Conservation (phyloP, 1,140 invertebrate species). For the Euborellia annulipes region DNA sequence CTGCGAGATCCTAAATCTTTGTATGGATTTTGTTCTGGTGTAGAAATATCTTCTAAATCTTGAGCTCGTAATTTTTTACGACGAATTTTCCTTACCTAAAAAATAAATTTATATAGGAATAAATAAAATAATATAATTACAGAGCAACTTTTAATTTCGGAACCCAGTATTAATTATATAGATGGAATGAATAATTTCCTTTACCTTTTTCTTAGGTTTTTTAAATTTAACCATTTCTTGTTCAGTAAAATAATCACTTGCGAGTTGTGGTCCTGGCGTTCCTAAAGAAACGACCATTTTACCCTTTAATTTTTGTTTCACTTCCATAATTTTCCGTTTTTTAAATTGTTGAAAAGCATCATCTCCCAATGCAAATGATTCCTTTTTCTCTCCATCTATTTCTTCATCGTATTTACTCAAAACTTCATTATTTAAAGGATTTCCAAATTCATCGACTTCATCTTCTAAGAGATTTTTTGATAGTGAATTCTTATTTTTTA, state of each 20-base stretch:
- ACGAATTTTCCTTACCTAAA: slow-evolving; percentile 13
- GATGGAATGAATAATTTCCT: too few relatives aligned
- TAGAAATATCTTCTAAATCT: slow-evolving; percentile 7
- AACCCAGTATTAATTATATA: too few relatives aligned
- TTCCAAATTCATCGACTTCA: slow-evolving; percentile 67
- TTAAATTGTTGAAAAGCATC: slow-evolving; percentile 30
- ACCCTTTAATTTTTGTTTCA: slow-evolving; percentile 30
- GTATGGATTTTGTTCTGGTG: too few relatives aligned
- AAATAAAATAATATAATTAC: too few relatives aligned
- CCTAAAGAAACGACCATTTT: slow-evolving; percentile 60
- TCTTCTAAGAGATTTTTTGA: too few relatives aligned
- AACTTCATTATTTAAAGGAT: slow-evolving; percentile 47
- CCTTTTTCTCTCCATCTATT: slow-evolving; percentile 62
- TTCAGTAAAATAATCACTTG: slow-evolving; percentile 77
- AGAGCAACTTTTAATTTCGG: too few relatives aligned
- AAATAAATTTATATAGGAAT: too few relatives aligned
- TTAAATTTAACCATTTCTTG: slow-evolving; percentile 80
- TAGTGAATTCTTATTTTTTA: slow-evolving; percentile 52
- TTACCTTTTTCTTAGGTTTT: slow-evolving; percentile 87
- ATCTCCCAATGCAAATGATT: slow-evolving; percentile 55
- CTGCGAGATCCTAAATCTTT: slow-evolving; percentile 6
- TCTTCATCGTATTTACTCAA: slow-evolving; percentile 94
- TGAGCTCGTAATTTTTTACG: slow-evolving; percentile 12
- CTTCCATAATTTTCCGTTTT: slow-evolving; percentile 26
- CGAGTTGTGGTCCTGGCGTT: slow-evolving; percentile 49